Conservation (phyloP, 1,140 invertebrate species). For the Vanessa atalanta region DNA sequence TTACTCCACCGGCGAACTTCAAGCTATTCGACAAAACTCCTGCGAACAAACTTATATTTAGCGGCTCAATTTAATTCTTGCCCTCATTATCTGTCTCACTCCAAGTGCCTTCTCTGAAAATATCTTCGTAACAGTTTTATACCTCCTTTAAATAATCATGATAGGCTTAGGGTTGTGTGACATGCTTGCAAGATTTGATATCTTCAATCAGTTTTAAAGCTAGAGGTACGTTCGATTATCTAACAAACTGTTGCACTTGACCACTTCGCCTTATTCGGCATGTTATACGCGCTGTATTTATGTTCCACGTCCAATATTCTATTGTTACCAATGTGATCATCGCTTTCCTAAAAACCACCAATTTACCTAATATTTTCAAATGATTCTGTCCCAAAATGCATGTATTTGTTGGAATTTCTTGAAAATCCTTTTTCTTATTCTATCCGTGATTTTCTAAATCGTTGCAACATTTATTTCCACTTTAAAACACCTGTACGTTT, state of each 20-base stretch:
- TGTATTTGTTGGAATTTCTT: slow-evolving; percentile 24
- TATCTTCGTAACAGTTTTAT: slow-evolving; percentile 37
- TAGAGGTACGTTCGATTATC: slow-evolving; percentile 38
- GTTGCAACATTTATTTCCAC: slow-evolving; percentile 11
- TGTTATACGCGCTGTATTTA: slow-evolving; percentile 13
- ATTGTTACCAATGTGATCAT: neutral
- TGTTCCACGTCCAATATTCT: slow-evolving; percentile 10
- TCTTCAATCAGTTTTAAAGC: slow-evolving; percentile 6
- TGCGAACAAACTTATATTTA: slow-evolving; percentile 90
- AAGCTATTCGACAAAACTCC: slow-evolving; percentile 86
- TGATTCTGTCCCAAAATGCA: slow-evolving; percentile 24
- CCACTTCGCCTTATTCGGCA: slow-evolving; percentile 31
- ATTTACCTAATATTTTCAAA: slow-evolving; percentile 10
- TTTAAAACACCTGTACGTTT: slow-evolving; percentile 30
- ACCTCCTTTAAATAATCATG: slow-evolving; percentile 24
- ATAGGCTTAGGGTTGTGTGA: slow-evolving; percentile 3
- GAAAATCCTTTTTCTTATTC: slow-evolving; percentile 10
- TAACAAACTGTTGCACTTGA: slow-evolving; percentile 20
- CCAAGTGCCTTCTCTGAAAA: slow-evolving; percentile 65
- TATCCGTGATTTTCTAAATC: slow-evolving; percentile 22
- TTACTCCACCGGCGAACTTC: slow-evolving; percentile 84
- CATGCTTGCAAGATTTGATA: slow-evolving; percentile 17
- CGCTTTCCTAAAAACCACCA: slow-evolving; percentile 1
- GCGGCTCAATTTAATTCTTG: slow-evolving; percentile 52
- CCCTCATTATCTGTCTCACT: slow-evolving; percentile 47